Evolutionary conservation across 2,888 invertebrate genomes (phyloP), one percentile per base, ranked within the genome.

Genomic region (Tethea ocularis): DNA sequence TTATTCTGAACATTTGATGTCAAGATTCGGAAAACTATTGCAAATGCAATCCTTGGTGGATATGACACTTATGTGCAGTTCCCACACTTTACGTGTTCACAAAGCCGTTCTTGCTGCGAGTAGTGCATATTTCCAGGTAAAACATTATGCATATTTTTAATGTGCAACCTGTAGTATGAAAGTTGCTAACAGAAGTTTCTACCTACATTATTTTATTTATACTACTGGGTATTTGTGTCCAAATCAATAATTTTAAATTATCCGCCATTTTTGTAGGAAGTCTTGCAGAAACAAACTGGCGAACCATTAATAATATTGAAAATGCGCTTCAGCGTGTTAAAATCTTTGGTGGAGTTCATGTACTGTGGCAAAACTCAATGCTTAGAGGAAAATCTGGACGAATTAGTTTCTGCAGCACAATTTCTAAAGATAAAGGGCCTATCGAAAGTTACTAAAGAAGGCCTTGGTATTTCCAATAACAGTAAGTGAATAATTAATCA

Each of bases 351-450:
- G 36, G 96, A 96, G 82, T 96, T 96, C 74, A 96, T 96, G 95
- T 96, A 96, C 77, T 96, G 95, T 75, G 96, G 96, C 1, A 96
- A 96, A 89, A 96, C 96, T 1, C 94, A 95, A 69, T 94, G 96
- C 67, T 88, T 94, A 57, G 95, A 96, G 82, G 95, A 95, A 71
- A 94, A 95, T 80, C 88, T 96, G 68, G 95, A 95, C 70, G 95
- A 95, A 71, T 82, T 96, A 56, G 93, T 96, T 54, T 95, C 95
- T 58, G 96, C 96, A 8, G 96, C 96, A 24, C 95, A 95, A 80
- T 94, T 95, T 75, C 94, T 96, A 63, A 95, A 96, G 86, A 95
- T 96, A 64, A 93, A 93, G 69, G 94, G 94, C 7, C 81, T 95
- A 13, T 94, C 94, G 20, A 93, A 93, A 75, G 88, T 95, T 3